Percentiles rank a stretch among this genome's conserved stretches.
Conservation (phyloP, 2,797 vertebrate species). For the Helostoma temminkii region DNA sequence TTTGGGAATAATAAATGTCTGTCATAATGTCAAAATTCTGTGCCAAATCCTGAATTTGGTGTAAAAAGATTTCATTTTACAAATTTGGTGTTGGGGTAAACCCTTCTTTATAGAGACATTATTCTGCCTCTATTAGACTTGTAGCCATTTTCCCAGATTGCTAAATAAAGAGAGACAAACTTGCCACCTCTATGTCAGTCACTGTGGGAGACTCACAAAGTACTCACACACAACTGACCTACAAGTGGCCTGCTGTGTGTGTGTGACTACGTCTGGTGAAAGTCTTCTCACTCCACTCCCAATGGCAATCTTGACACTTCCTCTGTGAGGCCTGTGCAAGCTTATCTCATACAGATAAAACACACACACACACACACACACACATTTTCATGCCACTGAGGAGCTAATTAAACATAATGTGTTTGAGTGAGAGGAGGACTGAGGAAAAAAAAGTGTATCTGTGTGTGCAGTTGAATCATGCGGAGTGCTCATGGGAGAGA, state of each 20-base stretch:
- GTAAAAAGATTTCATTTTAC: too few species aligned
- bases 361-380: slow-evolving; percentile 22
- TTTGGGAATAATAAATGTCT: neutral
- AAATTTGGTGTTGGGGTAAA: neutral
- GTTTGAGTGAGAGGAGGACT: slow-evolving; percentile 67
- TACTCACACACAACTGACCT: slow-evolving; percentile 65
- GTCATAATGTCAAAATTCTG: neutral
- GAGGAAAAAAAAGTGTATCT: slow-evolving; percentile 49
- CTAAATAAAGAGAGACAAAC: slow-evolving; percentile 61
- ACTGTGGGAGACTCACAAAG: slow-evolving; percentile 57
- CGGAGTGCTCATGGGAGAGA: slow-evolving; percentile 76
- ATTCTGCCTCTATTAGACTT: slow-evolving; percentile 27
- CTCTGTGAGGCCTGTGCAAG: slow-evolving; percentile 63
- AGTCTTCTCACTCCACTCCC: slow-evolving; percentile 67
- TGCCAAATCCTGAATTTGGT: too few species aligned
- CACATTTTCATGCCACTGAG: slow-evolving; percentile 68
- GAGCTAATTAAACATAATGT: slow-evolving; percentile 84
- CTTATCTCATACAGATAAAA: slow-evolving; percentile 70
- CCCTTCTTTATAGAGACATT: too few species aligned
- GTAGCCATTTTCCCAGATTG: slow-evolving; percentile 44
- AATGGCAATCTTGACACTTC: slow-evolving; percentile 77
- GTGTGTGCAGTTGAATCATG: slow-evolving; percentile 68
- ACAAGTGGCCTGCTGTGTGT: slow-evolving; percentile 59
- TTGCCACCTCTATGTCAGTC: slow-evolving; percentile 64
- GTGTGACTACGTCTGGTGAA: slow-evolving; percentile 54